These are phyloP conservation scores for Lepilemur ruficaudatus DNA, from an alignment of 2,797 vertebrate species.

Conservation along the genomic window DNA sequence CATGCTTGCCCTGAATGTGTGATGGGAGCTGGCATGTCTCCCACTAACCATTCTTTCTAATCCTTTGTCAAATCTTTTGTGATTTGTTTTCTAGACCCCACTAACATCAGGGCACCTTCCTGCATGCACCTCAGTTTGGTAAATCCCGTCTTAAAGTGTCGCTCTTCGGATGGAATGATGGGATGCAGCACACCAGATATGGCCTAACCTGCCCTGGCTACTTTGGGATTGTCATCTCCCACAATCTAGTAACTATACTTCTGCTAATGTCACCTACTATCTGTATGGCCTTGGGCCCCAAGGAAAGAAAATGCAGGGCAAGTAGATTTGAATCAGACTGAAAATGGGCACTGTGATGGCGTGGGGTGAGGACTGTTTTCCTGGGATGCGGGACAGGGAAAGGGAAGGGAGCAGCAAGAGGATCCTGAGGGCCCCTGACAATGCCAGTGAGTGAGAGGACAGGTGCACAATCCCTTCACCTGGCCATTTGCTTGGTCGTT, in stretches of 20 bases:
- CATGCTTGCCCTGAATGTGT: not conserved
- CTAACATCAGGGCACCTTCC: not conserved
- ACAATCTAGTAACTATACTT: not conserved
- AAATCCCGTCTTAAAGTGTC: not conserved
- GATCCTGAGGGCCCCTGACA: not conserved
- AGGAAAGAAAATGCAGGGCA: not conserved
- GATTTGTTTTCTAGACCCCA: not conserved
- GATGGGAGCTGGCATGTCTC: not conserved
- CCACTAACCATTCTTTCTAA: not conserved
- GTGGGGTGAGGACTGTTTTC: not conserved
- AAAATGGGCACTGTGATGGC: not conserved
- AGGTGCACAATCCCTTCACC: not conserved
- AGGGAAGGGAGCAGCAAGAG: not conserved
- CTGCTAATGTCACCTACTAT: not conserved
- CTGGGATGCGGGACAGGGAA: not conserved
- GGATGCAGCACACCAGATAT: not conserved
- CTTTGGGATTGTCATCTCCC: not conserved
- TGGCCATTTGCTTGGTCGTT: not conserved
- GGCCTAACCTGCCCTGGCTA: not conserved
- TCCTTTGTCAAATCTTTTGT: not conserved
- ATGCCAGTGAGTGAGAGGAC: not conserved
- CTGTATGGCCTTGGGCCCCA: not conserved
- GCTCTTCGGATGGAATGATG: not conserved
- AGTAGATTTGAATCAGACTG: not conserved
- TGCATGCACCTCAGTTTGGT: not conserved